Percentiles rank a stretch among this genome's conserved stretches.
Conservation (phyloP, 2,888 invertebrate species). For the Meiosimyza platycephala region DNA sequence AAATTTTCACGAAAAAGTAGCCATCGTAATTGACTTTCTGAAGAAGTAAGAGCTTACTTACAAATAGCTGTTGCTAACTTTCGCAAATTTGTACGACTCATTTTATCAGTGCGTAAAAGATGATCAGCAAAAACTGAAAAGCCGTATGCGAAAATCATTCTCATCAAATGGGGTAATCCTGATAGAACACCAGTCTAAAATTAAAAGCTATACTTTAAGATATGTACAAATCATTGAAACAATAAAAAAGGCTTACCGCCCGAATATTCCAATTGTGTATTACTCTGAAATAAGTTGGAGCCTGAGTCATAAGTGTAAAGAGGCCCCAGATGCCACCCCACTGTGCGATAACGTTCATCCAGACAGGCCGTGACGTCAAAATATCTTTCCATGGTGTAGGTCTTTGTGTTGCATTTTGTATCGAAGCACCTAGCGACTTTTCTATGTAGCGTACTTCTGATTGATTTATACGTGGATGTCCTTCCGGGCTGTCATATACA, state of each 20-base stretch:
- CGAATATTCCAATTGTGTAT: slow-evolving; percentile 77
- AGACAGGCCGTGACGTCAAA: slow-evolving; percentile 72
- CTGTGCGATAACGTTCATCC: slow-evolving; percentile 75
- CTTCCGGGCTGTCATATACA: slow-evolving; percentile 74
- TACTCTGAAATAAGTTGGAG: slow-evolving; percentile 77
- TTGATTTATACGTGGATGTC: slow-evolving; percentile 75
- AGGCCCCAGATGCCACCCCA: slow-evolving; percentile 78
- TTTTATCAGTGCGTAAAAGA: slow-evolving; percentile 70
- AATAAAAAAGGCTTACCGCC: slow-evolving; percentile 69
- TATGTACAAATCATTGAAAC: not conserved
- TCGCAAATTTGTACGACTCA: slow-evolving; percentile 73
- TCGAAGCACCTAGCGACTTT: slow-evolving; percentile 69
- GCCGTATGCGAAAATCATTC: slow-evolving; percentile 72
- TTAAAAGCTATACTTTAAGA: not conserved
- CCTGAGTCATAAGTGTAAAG: slow-evolving; percentile 77
- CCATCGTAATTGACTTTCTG: not conserved
- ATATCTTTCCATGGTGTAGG: slow-evolving; percentile 75
- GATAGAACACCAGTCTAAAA: slow-evolving; percentile 71
- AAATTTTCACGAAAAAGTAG: too few relatives aligned
- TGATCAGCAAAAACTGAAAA: slow-evolving; percentile 73
- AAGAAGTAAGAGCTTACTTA: slow-evolving; percentile 57
- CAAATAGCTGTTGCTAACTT: slow-evolving; percentile 74
- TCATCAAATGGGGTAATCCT: slow-evolving; percentile 73
- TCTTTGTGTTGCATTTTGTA: slow-evolving; percentile 58
- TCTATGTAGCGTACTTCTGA: slow-evolving; percentile 73